Base-by-base conservation (phyloP, 2,113 vertebrate genomes). In the Hiodon tergisus region DNA sequence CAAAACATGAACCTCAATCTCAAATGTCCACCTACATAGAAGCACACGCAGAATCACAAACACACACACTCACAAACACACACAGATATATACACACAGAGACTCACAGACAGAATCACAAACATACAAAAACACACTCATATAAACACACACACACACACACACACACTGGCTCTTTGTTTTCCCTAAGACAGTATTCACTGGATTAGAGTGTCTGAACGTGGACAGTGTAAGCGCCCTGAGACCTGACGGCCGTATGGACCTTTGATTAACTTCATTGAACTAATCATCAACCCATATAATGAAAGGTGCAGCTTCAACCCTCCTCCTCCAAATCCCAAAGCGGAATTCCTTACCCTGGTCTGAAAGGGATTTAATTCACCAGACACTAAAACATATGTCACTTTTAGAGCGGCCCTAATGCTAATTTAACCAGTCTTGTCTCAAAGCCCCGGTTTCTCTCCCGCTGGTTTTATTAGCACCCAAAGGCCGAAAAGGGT, bases 311-410 rank as follows among this genome's bases (percentile, higher is more conserved):
- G 71, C 69, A 73, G 75, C 66, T 80, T 70, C 50, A 80, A 78
- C 78, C 66, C 74, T 75, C 77, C 65, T 77, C 75, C 59, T 77
- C 78, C 81, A 69, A 81, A 86, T 85, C 85, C 83, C 81, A 75
- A 83, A 70, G 75, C 83, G 79, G 86, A 16, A 84, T 87, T 86
- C 86, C 83, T 81, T 83, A 84, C 82, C 79, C 84, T 85, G 86
- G 86, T 88, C 85, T 87, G 84, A 88, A 87, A 87, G 82, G 87
- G 88, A 88, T 88, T 89, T 87, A 76, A 51, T 73, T 50, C 54
- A 62, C 83, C 86, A 88, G 88, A 90, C 88, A 90, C 85, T 90
- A 88, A 91, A 92, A 89, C 91, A 92, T 90, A 92, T 91, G 91
- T 88, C 85, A 68, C 87, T 80, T 84, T 58, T 57, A 54, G 82